Evolutionary conservation across 2,888 invertebrate species (phyloP).

Genomic region (Griposia aprilina): DNA sequence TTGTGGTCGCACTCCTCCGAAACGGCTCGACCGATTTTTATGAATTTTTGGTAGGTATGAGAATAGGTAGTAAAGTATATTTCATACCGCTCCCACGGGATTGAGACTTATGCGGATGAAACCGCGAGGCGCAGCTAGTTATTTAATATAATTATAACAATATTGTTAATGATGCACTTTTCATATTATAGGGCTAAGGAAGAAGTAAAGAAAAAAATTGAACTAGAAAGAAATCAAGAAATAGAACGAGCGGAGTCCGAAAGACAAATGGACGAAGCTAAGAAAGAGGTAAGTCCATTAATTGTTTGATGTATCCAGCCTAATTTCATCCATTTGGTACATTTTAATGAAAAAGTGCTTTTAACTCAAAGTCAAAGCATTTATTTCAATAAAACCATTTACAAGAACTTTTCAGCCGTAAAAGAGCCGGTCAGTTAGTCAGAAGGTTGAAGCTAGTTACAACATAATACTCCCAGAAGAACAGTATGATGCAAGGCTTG

Average conservation of each 20-base stretch:
- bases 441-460: too few relatives aligned
- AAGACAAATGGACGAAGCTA: conserved; percentile 93
- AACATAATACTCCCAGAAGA: too few relatives aligned
- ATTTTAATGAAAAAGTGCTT: neutral
- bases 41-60: too few relatives aligned
- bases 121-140: too few relatives aligned
- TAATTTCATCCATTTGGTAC: neutral
- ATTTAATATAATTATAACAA: neutral
- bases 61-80: too few relatives aligned
- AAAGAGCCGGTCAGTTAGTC: neutral
- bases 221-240: conserved; percentile 93
- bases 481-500: too few relatives aligned
- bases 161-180: neutral
- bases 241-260: conserved; percentile 94
- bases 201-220: conserved; percentile 95
- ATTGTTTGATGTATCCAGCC: neutral
- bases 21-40: too few relatives aligned
- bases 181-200: conserved; percentile 94
- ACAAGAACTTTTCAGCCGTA: neutral
- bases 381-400: neutral
- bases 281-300: conserved; percentile 92
- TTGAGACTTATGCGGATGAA: too few relatives aligned
- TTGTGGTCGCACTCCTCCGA: too few relatives aligned
- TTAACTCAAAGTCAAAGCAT: neutral
- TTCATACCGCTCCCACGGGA: too few relatives aligned